Evolutionary conservation across 92 coral and sea anemone species (phyloP).

Genomic region (Ricordea florida): DNA sequence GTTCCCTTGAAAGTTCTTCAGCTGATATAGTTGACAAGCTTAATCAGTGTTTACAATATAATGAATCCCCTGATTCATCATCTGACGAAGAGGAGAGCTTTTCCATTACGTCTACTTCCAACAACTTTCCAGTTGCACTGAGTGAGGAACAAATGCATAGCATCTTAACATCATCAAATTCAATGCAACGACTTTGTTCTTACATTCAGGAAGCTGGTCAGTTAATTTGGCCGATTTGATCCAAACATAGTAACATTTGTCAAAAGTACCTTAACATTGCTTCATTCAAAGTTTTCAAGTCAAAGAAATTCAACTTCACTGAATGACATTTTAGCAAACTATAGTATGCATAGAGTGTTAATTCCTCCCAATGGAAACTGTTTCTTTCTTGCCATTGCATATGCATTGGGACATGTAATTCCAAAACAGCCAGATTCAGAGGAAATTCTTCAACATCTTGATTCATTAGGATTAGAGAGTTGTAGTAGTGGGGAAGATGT

Average conservation of each 20-base stretch:
- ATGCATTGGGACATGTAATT: slow-evolving; percentile 34
- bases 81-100: slow-evolving; percentile 28
- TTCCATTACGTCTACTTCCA: neutral
- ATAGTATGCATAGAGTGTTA: slow-evolving; percentile 43
- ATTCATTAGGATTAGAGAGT: slow-evolving; percentile 31
- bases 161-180: slow-evolving; percentile 6
- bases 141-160: slow-evolving; percentile 22
- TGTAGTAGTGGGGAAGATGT: slow-evolving; percentile 9
- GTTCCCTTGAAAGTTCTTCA: slow-evolving; percentile 43
- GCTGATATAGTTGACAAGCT: slow-evolving; percentile 28
- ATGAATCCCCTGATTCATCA: slow-evolving; percentile 19
- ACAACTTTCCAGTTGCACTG: neutral
- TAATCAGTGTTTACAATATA: slow-evolving; percentile 24
- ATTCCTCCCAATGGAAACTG: slow-evolving; percentile 53
- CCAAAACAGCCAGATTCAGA: slow-evolving; percentile 28
- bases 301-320: slow-evolving; percentile 33
- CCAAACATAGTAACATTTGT: slow-evolving; percentile 50
- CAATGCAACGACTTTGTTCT: slow-evolving; percentile 25
- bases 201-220: slow-evolving; percentile 42
- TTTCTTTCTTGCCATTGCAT: slow-evolving; percentile 47
- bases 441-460: slow-evolving; percentile 24
- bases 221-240: slow-evolving; percentile 29
- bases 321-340: slow-evolving; percentile 43
- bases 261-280: slow-evolving; percentile 36
- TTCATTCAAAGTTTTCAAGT: slow-evolving; percentile 38